These are phyloP conservation scores for Lasioglossum malachurum DNA, from an alignment of 2,888 invertebrate species.

Conservation along the genomic window DNA sequence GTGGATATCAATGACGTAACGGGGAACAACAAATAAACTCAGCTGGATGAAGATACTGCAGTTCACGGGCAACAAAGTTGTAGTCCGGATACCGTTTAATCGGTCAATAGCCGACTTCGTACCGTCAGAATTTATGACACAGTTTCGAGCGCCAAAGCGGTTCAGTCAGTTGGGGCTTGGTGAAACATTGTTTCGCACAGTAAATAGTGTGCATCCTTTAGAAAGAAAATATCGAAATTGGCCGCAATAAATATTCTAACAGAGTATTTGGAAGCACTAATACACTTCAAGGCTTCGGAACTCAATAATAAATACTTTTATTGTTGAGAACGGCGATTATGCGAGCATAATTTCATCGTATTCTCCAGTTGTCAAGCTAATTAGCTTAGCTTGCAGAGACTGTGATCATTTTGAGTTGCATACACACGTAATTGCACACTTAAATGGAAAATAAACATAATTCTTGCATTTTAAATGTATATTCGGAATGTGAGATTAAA, in stretches of 20 bases:
- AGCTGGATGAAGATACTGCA: slow-evolving; percentile 29
- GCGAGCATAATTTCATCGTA: neutral
- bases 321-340: neutral
- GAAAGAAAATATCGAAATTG: too few relatives aligned
- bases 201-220: too few relatives aligned
- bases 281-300: neutral
- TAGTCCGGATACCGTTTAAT: slow-evolving; percentile 39
- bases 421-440: neutral
- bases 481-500: too few relatives aligned
- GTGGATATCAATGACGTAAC: slow-evolving; percentile 59
- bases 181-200: neutral
- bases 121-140: slow-evolving; percentile 56
- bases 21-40: slow-evolving; percentile 48
- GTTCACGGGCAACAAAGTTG: slow-evolving; percentile 17
- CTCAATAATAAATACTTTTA: neutral
- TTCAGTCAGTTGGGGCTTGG: neutral
- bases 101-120: slow-evolving; percentile 52
- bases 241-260: too few relatives aligned
- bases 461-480: too few relatives aligned
- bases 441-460: too few relatives aligned
- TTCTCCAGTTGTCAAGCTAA: neutral
- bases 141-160: slow-evolving; percentile 18
- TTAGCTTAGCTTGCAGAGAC: neutral
- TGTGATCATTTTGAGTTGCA: too few relatives aligned
- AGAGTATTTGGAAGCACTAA: neutral